Percentiles rank a stretch among this genome's conserved stretches.
These are phyloP conservation scores for Camponotus vicinus DNA, from an alignment of 1,140 invertebrate species.

Conservation along the genomic window DNA sequence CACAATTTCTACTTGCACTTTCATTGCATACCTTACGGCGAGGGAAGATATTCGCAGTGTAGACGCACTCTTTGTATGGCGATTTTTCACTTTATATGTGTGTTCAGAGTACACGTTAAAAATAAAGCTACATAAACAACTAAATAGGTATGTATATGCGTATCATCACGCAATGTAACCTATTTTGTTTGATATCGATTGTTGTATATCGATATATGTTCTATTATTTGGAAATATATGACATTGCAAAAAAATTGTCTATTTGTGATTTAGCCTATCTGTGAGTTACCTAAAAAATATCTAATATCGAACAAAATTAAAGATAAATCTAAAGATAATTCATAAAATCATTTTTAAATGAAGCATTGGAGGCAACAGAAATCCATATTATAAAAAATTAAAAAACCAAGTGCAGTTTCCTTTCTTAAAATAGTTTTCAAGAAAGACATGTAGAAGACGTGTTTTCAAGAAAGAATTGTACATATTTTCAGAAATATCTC, in stretches of 20 bases:
- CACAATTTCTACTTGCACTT: slow-evolving; percentile 56
- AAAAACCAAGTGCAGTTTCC: not conserved
- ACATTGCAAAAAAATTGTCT: not conserved
- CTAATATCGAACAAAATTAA: too few relatives aligned
- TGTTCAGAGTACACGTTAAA: not conserved
- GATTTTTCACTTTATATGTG: slow-evolving; percentile 36
- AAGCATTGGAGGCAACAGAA: too few relatives aligned
- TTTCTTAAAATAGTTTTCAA: too few relatives aligned
- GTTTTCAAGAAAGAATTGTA: too few relatives aligned
- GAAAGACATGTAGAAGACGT: too few relatives aligned
- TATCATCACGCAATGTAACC: not conserved
- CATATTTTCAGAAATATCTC: too few relatives aligned
- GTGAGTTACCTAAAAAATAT: too few relatives aligned
- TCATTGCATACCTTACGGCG: slow-evolving; percentile 51
- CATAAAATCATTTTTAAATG: too few relatives aligned
- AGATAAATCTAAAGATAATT: too few relatives aligned
- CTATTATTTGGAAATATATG: slow-evolving; percentile 9
- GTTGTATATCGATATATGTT: slow-evolving; percentile 7
- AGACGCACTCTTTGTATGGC: not conserved
- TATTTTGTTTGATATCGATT: slow-evolving; percentile 25
- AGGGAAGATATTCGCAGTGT: slow-evolving; percentile 39
- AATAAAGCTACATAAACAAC: not conserved
- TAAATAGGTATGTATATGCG: not conserved
- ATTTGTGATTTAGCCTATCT: too few relatives aligned
- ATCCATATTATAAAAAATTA: not conserved